Evolutionary conservation across 2,888 invertebrate species (phyloP), one percentile per base, ranked within the genome.

Genomic region (Heliconius erato): DNA sequence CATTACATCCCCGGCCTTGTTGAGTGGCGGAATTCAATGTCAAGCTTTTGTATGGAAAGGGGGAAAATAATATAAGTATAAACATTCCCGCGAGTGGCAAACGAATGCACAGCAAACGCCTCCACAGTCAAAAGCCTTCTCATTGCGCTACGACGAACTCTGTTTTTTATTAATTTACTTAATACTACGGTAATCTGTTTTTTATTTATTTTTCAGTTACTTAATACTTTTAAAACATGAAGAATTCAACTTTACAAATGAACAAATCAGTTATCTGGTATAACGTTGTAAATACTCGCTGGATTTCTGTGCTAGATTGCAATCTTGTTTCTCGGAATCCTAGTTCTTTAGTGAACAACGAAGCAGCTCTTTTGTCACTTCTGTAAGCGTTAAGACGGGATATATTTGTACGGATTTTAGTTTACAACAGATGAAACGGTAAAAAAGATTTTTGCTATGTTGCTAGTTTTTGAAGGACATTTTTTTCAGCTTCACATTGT

Each of bases 361-460:
- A 44, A 19, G 44, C 72, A 26, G 16, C 72, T 72, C 72, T 49
- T 49, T 44, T 72, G 72, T 72, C 44, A 72, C 44, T 72, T 23
- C 26, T 72, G 72, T 26, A 49, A 72, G 72, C 44, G 44, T 69
- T 69, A 69, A 69, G 35, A 69, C 68, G 69, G 69, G 69, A 69
- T 69, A 35, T 23, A 35, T 23, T 54, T 54, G 7, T 54, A 54
- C 54, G 54, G 54, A 54, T 54, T 54, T 54, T 54, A 23, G 19
- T 54, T 54, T n/a, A 59, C 23, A 63, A 9, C 11, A n/a, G 63
- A 63, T 63, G 63, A n/a, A n/a, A 63, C n/a, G 11, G 63, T 63
- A 63, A n/a, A 63, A 63, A 63, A 63, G 49, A 2, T 54, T 63
- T 0, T n/a, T 63, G 63, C 11, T 63, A 59, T 19, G 23, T 59